Base-by-base conservation (phyloP, 2,888 invertebrate genomes). In the Acleris laterana region DNA sequence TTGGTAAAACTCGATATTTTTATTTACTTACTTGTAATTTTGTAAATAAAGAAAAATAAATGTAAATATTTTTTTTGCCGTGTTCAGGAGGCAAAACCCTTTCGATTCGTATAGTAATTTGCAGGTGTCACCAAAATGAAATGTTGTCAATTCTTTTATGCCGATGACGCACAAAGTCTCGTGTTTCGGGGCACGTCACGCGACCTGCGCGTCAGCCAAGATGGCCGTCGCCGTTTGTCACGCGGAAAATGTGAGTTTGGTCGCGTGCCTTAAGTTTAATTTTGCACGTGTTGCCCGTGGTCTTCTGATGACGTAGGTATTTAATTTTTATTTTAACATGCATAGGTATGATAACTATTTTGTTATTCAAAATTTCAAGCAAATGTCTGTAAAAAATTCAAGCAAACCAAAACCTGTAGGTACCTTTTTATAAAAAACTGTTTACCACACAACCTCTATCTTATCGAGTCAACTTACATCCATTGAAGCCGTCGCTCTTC, bases 381-480 rank as follows among this genome's bases (percentile, higher is more conserved):
- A 9, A 32, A 32, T 9, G 0, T 9, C 32, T 32, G 9, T 32
- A 9, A 51, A 51, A 25, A 49, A 4, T 13, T 13, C 4, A 13
- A 38, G 38, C 1, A 49, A 20, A 6, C n/a, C 1, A 48, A 19
- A 19, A 28, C 50, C 49, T 51, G 11, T 32, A 49, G 50, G 20
- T 32, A 50, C 17, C 11, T 51, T 51, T 46, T 32, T 9, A 22
- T 51, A 72, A 70, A 64, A 62, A 74, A 74, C 72, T 70, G 74
- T 69, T 71, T 74, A 76, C 80, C 77, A 78, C 79, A 70, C 73
- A 72, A 62, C 71, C 73, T 80, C 76, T 81, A 84, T 86, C 84
- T 85, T 85, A 88, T 87, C 86, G 81, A 83, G 81, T 88, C 87
- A 84, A 80, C 84, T 89, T 80, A 79, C 80, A 69, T 69, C 68